A percentile compares a stretch with the other conserved stretches of the same genome.
These are phyloP conservation scores for Macropodus opercularis DNA, from an alignment of 2,797 vertebrate species.

Conservation along the genomic window DNA sequence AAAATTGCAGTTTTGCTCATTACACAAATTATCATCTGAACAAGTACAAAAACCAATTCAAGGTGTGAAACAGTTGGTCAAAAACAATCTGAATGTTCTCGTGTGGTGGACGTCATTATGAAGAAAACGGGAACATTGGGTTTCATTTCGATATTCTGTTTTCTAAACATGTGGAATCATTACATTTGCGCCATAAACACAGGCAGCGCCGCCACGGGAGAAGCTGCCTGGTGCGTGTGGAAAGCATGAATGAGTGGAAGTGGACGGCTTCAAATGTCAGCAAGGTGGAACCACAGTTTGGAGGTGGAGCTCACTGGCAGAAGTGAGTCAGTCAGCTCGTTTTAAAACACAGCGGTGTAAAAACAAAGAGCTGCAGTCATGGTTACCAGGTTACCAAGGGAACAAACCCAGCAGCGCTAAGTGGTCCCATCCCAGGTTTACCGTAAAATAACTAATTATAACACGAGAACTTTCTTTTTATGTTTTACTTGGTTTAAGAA, in stretches of 20 bases:
- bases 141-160: slow-evolving; percentile 7
- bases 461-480: slow-evolving; percentile 15
- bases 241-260: slow-evolving; percentile 17
- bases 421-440: slow-evolving; percentile 15
- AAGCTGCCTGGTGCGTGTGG: too few species aligned
- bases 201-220: slow-evolving; percentile 18
- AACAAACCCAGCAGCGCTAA: slow-evolving; percentile 46
- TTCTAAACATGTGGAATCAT: slow-evolving; percentile 17
- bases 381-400: slow-evolving; percentile 67
- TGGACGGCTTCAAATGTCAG: slow-evolving; percentile 32
- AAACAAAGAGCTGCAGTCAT: slow-evolving; percentile 61
- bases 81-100: slow-evolving; percentile 20
- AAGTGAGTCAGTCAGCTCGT: slow-evolving; percentile 57
- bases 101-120: neutral
- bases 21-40: too few species aligned
- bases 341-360: slow-evolving; percentile 47
- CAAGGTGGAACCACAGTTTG: slow-evolving; percentile 23
- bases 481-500: slow-evolving; percentile 24
- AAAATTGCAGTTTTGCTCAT: too few species aligned
- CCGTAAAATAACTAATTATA: slow-evolving; percentile 22
- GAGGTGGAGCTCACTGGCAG: slow-evolving; percentile 14
- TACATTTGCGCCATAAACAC: slow-evolving; percentile 22
- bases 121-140: slow-evolving; percentile 1
- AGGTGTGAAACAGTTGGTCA: too few species aligned
- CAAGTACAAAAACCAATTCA: too few species aligned